phyloP scores from a whole-genome alignment of 2,797 vertebrate genomes.

The Vultur gryphus region DNA sequence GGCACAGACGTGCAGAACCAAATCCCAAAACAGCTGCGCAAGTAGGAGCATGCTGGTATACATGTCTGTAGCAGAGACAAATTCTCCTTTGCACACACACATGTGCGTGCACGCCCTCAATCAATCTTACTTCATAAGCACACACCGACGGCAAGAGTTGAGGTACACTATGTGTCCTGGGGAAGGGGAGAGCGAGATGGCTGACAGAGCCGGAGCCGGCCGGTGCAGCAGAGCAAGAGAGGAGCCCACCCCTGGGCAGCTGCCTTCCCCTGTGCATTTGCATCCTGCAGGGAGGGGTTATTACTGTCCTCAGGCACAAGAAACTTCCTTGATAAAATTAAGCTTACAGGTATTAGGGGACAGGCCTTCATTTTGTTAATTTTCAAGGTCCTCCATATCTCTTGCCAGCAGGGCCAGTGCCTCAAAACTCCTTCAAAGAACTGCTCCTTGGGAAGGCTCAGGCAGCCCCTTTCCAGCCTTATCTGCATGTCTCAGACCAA shows the following conservation, averaged over 20 bases:
- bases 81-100: too few species aligned
- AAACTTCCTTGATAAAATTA: slow-evolving; percentile 20
- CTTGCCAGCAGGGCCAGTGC: slow-evolving; percentile 21
- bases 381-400: slow-evolving; percentile 57
- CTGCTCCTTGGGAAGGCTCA: slow-evolving; percentile 6
- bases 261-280: background rate
- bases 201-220: background rate
- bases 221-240: background rate
- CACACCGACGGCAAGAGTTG: fast-evolving
- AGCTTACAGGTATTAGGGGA: background rate
- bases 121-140: fast-evolving
- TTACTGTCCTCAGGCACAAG: background rate
- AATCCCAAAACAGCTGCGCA: background rate
- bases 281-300: background rate
- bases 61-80: fast-evolving
- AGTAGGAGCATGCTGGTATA: fast-evolving
- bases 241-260: background rate
- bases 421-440: slow-evolving; percentile 51
- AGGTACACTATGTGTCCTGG: fast-evolving
- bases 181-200: fast-evolving
- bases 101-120: fast-evolving
- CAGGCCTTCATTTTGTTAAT: slow-evolving; percentile 24
- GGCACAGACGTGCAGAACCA: background rate
- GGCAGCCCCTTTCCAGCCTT: slow-evolving; percentile 26
- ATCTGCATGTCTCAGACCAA: slow-evolving; percentile 43